phyloP scores from a whole-genome alignment of 2,888 invertebrate genomes.

The Busseola fusca region DNA sequence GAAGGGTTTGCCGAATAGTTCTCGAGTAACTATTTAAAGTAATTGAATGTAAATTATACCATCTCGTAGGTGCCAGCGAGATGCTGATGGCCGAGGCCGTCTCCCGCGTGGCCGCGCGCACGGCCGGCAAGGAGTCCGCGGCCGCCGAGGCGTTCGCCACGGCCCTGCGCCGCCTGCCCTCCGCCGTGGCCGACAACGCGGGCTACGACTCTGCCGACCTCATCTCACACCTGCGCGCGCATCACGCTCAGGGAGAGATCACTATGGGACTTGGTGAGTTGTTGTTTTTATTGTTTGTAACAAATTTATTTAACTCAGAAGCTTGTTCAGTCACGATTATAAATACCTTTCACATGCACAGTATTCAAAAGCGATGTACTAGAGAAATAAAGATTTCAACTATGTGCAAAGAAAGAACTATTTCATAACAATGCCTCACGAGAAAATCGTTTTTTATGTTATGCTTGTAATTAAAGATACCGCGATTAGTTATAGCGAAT shows the following conservation, averaged over 20 bases:
- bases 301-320: not conserved
- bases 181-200: constrained; percentile 99
- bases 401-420: not conserved
- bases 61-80: constrained; percentile 93
- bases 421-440: not conserved
- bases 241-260: constrained; percentile 94
- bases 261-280: constrained; percentile 93
- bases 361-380: not conserved
- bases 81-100: constrained; percentile 99
- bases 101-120: constrained; percentile 93
- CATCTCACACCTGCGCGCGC: constrained; percentile 96
- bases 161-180: constrained; percentile 96
- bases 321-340: no score
- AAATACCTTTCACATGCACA: not conserved
- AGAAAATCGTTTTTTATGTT: not conserved
- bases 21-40: not conserved
- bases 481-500: no score
- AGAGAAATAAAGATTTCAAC: not conserved
- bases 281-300: not conserved
- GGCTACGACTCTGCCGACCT: constrained; percentile 99
- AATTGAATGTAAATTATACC: not conserved
- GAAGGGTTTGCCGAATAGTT: not conserved
- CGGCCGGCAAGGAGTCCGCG: constrained; percentile 98
- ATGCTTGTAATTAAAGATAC: no score
- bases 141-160: constrained; percentile 98